These are phyloP conservation scores for Candidula unifasciata DNA, from an alignment of 2,888 invertebrate species.

Conservation along the genomic window DNA sequence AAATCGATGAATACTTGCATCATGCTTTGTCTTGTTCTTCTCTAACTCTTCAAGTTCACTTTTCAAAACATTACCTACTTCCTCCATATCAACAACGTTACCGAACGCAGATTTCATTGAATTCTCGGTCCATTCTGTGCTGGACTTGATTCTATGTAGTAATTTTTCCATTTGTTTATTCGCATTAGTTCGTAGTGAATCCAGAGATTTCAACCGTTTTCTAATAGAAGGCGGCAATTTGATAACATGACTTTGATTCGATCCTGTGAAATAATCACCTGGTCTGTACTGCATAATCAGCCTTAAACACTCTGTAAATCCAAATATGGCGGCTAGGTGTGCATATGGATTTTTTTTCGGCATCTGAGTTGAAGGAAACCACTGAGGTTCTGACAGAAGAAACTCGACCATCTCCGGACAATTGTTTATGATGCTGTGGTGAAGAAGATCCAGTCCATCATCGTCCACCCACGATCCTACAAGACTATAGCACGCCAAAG, in stretches of 20 bases:
- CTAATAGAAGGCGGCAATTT: constrained; percentile 11
- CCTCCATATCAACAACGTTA: not conserved
- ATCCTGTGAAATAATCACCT: constrained; percentile 18
- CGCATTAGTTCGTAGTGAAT: not conserved
- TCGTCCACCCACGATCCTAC: constrained; percentile 30
- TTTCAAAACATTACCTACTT: not conserved
- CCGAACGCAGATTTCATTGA: not conserved
- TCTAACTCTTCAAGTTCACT: constrained; percentile 16
- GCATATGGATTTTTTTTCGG: constrained; percentile 43
- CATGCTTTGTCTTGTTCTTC: not conserved
- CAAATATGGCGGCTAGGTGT: constrained; percentile 45
- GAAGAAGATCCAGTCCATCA: constrained; percentile 36
- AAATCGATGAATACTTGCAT: not conserved
- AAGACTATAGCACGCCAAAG: not conserved
- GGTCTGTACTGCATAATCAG: constrained; percentile 37
- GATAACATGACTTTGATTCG: constrained; percentile 9
- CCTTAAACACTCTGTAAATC: constrained; percentile 30
- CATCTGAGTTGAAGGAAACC: constrained; percentile 19
- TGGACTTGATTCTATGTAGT: constrained; percentile 22
- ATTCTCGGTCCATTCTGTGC: constrained; percentile 22
- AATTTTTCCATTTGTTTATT: constrained; percentile 31
- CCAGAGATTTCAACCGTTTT: constrained; percentile 1
- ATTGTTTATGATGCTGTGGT: constrained; percentile 42
- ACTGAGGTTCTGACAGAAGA: not conserved
- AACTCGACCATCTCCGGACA: constrained; percentile 33